These are phyloP conservation scores for Melieria omissa DNA, from an alignment of 2,888 invertebrate species.

Conservation along the genomic window DNA sequence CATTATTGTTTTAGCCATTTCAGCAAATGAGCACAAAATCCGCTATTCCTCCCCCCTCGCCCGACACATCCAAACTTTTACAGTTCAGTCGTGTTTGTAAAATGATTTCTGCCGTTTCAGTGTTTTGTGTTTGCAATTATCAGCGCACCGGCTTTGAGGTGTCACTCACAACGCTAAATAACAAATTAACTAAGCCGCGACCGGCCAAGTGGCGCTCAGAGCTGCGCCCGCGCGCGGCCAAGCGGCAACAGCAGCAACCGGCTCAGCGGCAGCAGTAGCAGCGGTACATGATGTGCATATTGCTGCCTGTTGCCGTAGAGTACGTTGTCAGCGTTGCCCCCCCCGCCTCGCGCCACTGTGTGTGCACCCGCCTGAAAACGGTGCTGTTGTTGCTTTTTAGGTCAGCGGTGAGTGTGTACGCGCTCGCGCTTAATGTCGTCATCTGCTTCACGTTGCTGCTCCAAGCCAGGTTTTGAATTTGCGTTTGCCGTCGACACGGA, in stretches of 20 bases:
- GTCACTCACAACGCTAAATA: slow-evolving; percentile 23
- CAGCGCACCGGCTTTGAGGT: slow-evolving; percentile 11
- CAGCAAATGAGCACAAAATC: too few species aligned
- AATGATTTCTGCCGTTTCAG: too few species aligned
- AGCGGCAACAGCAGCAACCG: background rate
- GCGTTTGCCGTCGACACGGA: too few species aligned
- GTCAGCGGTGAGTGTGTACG: slow-evolving; percentile 20
- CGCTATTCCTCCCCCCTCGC: too few species aligned
- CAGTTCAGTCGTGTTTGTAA: too few species aligned
- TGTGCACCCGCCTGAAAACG: too few species aligned
- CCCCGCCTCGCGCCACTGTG: too few species aligned
- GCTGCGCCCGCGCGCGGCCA: background rate
- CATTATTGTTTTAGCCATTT: background rate
- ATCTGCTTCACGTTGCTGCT: background rate
- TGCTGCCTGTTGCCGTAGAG: too few species aligned
- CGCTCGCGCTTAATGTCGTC: slow-evolving; percentile 24
- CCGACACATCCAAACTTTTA: too few species aligned
- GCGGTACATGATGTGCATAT: slow-evolving; percentile 1
- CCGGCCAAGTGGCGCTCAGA: background rate
- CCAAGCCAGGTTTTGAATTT: background rate
- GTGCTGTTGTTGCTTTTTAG: slow-evolving; percentile 16
- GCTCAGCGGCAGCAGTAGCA: background rate
- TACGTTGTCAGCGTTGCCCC: too few species aligned
- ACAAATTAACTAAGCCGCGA: slow-evolving; percentile 20
- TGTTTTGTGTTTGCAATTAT: too few species aligned